phyloP scores from a whole-genome alignment of 2,888 invertebrate species.

The Anthrax anthrax region DNA sequence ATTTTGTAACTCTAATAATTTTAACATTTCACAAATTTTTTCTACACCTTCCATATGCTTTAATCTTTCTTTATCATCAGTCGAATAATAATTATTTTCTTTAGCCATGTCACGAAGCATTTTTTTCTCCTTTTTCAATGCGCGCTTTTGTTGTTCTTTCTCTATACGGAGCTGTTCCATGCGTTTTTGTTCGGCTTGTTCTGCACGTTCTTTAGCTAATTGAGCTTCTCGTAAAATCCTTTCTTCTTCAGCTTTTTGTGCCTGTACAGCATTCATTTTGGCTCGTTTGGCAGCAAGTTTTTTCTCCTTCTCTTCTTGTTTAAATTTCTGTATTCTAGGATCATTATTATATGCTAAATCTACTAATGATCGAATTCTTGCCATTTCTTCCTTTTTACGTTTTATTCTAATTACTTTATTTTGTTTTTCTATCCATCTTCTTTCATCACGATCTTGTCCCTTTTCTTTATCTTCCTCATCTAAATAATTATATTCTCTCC shows the following conservation, averaged over 20 bases:
- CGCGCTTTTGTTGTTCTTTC: conserved; percentile 70
- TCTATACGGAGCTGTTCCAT: conserved; percentile 73
- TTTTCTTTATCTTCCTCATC: conserved; percentile 99
- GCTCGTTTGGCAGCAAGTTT: conserved; percentile 82
- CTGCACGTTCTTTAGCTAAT: conserved; percentile 59
- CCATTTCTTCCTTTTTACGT: conserved; percentile 94
- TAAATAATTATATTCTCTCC: conserved; percentile 97
- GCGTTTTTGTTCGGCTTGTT: conserved; percentile 67
- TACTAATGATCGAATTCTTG: conserved; percentile 75
- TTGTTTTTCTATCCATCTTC: conserved; percentile 96
- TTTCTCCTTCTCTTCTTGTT: conserved; percentile 82
- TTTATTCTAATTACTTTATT: conserved; percentile 87
- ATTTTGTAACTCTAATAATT: conserved; percentile 55
- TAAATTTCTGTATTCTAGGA: conserved; percentile 82
- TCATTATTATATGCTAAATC: conserved; percentile 90
- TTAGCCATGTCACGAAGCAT: conserved; percentile 63
- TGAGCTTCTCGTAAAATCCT: conserved; percentile 57
- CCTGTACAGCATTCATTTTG: conserved; percentile 68
- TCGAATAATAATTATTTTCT: conserved; percentile 63
- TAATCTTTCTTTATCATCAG: conserved; percentile 55
- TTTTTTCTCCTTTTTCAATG: conserved; percentile 77
- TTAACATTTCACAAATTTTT: conserved; percentile 72
- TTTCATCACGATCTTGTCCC: conserved; percentile 90
- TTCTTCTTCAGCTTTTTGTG: conserved; percentile 72
- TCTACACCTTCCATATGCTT: conserved; percentile 84